A percentile compares a stretch with the other conserved stretches of the same genome.
These are phyloP conservation scores for Otus sunia DNA, from an alignment of 2,113 vertebrate species.

Conservation along the genomic window DNA sequence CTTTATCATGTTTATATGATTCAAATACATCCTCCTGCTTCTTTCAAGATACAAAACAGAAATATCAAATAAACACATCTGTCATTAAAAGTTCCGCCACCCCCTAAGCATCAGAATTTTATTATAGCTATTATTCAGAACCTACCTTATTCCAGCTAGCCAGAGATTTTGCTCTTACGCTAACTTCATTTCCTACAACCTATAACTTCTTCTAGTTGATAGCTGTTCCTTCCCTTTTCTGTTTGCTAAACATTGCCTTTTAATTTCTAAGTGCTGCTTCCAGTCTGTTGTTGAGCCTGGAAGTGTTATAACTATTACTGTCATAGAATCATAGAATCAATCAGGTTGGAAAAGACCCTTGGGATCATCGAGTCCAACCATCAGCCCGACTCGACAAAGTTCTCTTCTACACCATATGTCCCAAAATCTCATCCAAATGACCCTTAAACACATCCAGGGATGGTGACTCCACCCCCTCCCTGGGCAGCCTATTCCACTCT, in stretches of 20 bases:
- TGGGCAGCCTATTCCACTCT: too few relatives aligned
- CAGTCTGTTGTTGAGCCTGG: not conserved
- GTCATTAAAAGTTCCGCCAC: slow-evolving; percentile 42
- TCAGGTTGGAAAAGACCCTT: too few relatives aligned
- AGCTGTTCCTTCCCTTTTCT: not conserved
- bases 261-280: not conserved
- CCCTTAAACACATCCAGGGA: too few relatives aligned
- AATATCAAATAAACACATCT: slow-evolving; percentile 36
- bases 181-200: not conserved
- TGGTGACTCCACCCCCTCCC: too few relatives aligned
- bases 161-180: not conserved
- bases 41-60: slow-evolving; percentile 26
- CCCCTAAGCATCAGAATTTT: slow-evolving; percentile 1
- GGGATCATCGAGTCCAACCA: too few relatives aligned
- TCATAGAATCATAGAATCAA: too few relatives aligned
- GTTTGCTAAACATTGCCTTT: not conserved
- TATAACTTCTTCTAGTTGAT: not conserved
- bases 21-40: slow-evolving; percentile 7
- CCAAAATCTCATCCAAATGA: too few relatives aligned
- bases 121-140: slow-evolving; percentile 38
- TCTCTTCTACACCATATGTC: too few relatives aligned
- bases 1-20: slow-evolving; percentile 31
- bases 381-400: too few relatives aligned
- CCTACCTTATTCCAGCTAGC: not conserved
- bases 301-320: not conserved